Evolutionary conservation across 2,888 invertebrate genomes (phyloP), one percentile per base, ranked within the genome.

Genomic region (Neria commutata): DNA sequence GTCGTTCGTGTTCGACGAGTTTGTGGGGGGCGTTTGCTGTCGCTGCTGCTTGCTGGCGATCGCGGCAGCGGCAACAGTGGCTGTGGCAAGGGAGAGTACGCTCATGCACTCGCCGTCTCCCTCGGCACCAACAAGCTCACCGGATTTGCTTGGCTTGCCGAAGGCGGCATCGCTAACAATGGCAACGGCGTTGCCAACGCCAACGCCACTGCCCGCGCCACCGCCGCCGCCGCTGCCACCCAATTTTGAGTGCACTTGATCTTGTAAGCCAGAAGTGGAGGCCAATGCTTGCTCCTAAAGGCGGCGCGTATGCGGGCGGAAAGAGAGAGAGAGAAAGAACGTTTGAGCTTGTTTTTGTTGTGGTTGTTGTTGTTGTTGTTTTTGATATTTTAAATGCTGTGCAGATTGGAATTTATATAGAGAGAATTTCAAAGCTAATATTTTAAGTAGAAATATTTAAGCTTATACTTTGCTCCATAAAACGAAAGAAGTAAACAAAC

Each of bases 211-310:
- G 40, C 42, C 19, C 4, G 6, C 5, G 21, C 8, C 14, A 37
- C 47, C 46, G 40, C 55, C 23, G 42, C 54, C 42, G 54, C 50
- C 45, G 45, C 40, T 42, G 26, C 60, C 56, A 16, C 53, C 49
- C 58, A 56, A 37, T 60, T 59, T 61, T 54, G 61, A 54, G 45
- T 58, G 54, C 17, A 46, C 34, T 58, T 56, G 65, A 61, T 61
- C 73, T 69, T 72, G 72, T 62, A 67, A 67, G 64, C 67, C 69
- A 59, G 64, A 66, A 66, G 67, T 64, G 56, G 67, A 64, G 62
- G 65, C 62, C 68, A 71, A 67, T 63, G 65, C 60, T 67, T 69
- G 68, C 65, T 72, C 73, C 73, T 73, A 60, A 60, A 58, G 61
- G 58, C 16, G 29, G 29, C 33, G 33, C 33, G 25, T 14, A 19